Percentiles rank a stretch among this genome's conserved stretches.
These are phyloP conservation scores for Electrona antarctica DNA, from an alignment of 2,113 vertebrate species.

Conservation along the genomic window DNA sequence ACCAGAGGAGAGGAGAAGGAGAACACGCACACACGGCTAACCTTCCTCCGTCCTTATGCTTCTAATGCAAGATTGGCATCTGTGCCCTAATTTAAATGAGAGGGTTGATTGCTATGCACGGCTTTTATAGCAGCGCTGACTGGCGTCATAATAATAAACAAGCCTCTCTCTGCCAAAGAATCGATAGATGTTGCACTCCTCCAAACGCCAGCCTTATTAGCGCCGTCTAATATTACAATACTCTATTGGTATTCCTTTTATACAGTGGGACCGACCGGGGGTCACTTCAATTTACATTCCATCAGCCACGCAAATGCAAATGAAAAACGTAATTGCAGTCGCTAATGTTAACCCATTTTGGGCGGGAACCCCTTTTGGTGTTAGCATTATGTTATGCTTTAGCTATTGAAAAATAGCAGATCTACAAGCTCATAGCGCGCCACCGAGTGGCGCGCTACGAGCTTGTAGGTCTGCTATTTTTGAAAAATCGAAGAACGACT, in stretches of 20 bases:
- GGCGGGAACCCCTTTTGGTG: no score
- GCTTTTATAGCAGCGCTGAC: slow-evolving; percentile 34
- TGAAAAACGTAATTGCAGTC: slow-evolving; percentile 3
- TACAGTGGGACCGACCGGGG: background rate
- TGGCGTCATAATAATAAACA: slow-evolving; percentile 44
- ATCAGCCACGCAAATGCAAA: slow-evolving; percentile 14
- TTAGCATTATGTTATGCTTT: no score
- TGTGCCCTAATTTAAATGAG: slow-evolving; percentile 53
- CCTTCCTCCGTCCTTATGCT: slow-evolving; percentile 56
- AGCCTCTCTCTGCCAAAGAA: slow-evolving; percentile 7
- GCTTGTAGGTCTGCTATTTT: no score
- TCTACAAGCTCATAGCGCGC: no score
- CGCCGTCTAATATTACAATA: slow-evolving; percentile 11
- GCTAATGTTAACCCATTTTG: no score
- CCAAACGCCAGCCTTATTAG: slow-evolving; percentile 25
- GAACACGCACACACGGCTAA: slow-evolving; percentile 30
- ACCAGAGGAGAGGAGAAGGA: slow-evolving; percentile 28
- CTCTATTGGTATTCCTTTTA: slow-evolving; percentile 16
- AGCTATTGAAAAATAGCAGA: no score
- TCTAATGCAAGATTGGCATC: slow-evolving; percentile 49
- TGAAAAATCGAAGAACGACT: no score
- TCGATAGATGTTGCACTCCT: slow-evolving; percentile 31
- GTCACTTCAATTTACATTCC: slow-evolving; percentile 25
- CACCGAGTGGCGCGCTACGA: no score
- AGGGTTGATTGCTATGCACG: slow-evolving; percentile 33